A percentile compares a stretch with the other conserved stretches of the same genome.
phyloP scores from a whole-genome alignment of 2,888 invertebrate genomes.

The Erannis defoliaria region DNA sequence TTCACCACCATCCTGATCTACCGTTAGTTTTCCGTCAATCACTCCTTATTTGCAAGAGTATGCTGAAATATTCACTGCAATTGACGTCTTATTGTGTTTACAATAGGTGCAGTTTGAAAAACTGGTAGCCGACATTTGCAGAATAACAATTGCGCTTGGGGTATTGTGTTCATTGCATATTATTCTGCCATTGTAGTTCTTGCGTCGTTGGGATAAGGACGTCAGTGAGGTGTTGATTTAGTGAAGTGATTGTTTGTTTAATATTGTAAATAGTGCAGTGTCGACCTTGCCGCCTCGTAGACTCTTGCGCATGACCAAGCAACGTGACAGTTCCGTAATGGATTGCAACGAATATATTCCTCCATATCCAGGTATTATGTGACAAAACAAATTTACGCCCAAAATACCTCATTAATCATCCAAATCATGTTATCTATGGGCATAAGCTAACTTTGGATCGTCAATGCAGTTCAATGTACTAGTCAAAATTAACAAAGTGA shows the following conservation, averaged over 20 bases:
- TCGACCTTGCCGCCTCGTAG: conserved; percentile 75
- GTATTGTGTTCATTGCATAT: conserved; percentile 47
- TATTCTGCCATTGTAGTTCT: conserved; percentile 51
- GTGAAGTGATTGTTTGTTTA: conserved; percentile 49
- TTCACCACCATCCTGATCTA: conserved; percentile 54
- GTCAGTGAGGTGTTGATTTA: conserved; percentile 44
- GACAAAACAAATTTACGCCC: conserved; percentile 16
- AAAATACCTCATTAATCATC: conserved; percentile 30
- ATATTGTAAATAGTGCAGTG: conserved; percentile 66
- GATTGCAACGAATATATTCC: conserved; percentile 66
- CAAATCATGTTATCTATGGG: conserved; percentile 29
- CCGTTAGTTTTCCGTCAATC: conserved; percentile 71
- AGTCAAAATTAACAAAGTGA: conserved; percentile 41
- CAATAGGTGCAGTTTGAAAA: conserved; percentile 53
- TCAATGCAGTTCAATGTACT: conserved; percentile 35
- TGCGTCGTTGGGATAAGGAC: conserved; percentile 59
- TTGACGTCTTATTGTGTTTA: conserved; percentile 55
- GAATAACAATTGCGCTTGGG: conserved; percentile 53
- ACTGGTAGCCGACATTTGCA: conserved; percentile 45
- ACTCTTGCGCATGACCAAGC: conserved; percentile 75
- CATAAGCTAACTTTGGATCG: conserved; percentile 23
- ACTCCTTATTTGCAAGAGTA: conserved; percentile 61
- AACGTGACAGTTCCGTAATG: conserved; percentile 73
- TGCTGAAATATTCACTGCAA: conserved; percentile 50
- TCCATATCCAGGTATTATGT: conserved; percentile 67